Evolutionary conservation across 2,797 vertebrate species (phyloP), one percentile per base, ranked within the genome.

Genomic region (Cryptoprocta ferox): DNA sequence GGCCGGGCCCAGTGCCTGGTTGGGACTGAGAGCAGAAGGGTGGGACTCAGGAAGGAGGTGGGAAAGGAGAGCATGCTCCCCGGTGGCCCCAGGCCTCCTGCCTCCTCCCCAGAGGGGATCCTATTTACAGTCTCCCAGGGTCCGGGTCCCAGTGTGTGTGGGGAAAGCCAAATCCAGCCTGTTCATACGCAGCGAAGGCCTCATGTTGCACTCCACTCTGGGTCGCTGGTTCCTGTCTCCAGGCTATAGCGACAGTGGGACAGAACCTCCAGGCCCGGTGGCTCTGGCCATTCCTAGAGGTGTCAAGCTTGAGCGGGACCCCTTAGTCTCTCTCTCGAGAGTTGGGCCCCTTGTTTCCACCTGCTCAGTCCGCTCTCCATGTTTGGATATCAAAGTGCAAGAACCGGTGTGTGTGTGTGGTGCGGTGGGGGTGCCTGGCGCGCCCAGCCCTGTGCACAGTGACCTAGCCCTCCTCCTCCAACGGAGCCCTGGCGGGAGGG

Each of bases 241-340:
- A 1, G 0, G 30, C n/a, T 0, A 0, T 59, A 45, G 45, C 73
- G 39, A 35, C 26, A 3, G 32, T 0, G 6, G 59, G 82, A 14
- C 0, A 0, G 76, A 10, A 56, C 5, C 50, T 39, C 32, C 13
- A 26, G 6, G 45, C 26, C 48, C 15, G 48, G 4, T 26, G 4
- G n/a, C 39, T 82, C 35, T 0, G 0, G 1, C 37, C 3, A 0
- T 24, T 37, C 42, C 53, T 19, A 61, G 56, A 21, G 37, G 32
- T 35, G 30, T 79, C 18, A 8, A 35, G 30, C 53, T 68, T 42
- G 39, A 45, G 24, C 1, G 0, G 13, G 18, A 35, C 15, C 71
- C 71, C 21, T 45, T 59, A n/a, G 56, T 42, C 39, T 59, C 8
- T 2, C 30, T 6, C 14, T 3, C 24, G 14, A 28, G 9, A 30